Percentiles rank a stretch among this genome's conserved stretches.
Conservation (phyloP, 1,140 invertebrate species). For the Sycophila sp. region DNA sequence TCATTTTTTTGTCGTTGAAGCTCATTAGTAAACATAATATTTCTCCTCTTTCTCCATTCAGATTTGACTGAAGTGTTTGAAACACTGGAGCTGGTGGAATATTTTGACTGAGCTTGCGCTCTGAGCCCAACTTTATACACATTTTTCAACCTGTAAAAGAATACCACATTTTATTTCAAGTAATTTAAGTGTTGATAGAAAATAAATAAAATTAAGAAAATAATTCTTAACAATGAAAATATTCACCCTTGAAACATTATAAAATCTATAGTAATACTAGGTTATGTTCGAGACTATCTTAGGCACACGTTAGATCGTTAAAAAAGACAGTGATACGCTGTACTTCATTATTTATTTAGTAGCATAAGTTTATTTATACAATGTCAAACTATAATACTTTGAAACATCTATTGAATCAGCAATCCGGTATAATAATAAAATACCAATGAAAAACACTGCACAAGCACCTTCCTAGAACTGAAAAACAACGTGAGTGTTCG, state of each 20-base stretch:
- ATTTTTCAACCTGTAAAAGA: slow-evolving; percentile 43
- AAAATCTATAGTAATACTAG: neutral
- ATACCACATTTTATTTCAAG: neutral
- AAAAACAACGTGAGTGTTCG: too few species aligned
- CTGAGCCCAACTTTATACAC: slow-evolving; percentile 34
- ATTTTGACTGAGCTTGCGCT: slow-evolving; percentile 35
- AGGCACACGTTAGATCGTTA: too few species aligned
- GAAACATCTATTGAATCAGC: too few species aligned
- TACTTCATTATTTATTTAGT: slow-evolving; percentile 12
- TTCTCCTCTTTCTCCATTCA: slow-evolving; percentile 66
- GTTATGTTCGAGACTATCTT: slow-evolving; percentile 21
- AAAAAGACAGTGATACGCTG: neutral
- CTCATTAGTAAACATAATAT: slow-evolving; percentile 84
- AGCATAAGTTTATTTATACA: too few species aligned
- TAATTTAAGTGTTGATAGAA: neutral
- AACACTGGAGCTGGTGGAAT: too few species aligned
- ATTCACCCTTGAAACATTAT: slow-evolving; percentile 31
- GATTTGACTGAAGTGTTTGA: slow-evolving; percentile 26
- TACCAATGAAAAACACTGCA: too few species aligned
- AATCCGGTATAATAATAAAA: too few species aligned
- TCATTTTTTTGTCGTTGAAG: slow-evolving; percentile 68
- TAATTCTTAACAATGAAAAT: neutral
- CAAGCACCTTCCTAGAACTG: too few species aligned
- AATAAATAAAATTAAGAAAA: neutral
- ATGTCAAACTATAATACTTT: too few species aligned